Percentiles rank a stretch among this genome's conserved stretches.
These are phyloP conservation scores for Spodoptera picta DNA, from an alignment of 2,888 invertebrate species.

Conservation along the genomic window DNA sequence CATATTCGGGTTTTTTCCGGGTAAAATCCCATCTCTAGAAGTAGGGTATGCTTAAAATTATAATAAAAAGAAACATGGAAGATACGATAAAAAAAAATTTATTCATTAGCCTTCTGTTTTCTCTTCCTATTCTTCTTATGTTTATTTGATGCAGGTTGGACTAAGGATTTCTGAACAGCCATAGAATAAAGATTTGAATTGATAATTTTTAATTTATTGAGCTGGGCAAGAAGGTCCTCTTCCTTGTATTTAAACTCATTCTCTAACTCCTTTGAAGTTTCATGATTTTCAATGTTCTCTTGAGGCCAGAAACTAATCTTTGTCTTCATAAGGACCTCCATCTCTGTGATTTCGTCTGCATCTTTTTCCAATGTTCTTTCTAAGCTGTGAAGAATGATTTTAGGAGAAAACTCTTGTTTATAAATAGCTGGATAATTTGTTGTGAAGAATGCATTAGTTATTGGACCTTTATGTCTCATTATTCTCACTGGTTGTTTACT, in stretches of 20 bases:
- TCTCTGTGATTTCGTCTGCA: slow-evolving; percentile 80
- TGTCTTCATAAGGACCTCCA: slow-evolving; percentile 76
- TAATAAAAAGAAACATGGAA: slow-evolving; percentile 11
- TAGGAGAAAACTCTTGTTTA: slow-evolving; percentile 88
- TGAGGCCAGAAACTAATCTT: slow-evolving; percentile 80
- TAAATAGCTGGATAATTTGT: slow-evolving; percentile 89
- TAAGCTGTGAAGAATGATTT: slow-evolving; percentile 88
- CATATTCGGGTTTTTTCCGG: no score
- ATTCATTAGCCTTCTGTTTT: slow-evolving; percentile 49
- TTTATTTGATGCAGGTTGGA: slow-evolving; percentile 55
- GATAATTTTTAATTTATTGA: slow-evolving; percentile 86
- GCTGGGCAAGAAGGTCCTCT: slow-evolving; percentile 79
- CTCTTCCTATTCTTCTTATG: slow-evolving; percentile 69
- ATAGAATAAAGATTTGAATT: slow-evolving; percentile 90
- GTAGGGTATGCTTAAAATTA: neutral
- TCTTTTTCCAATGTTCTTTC: slow-evolving; percentile 90
- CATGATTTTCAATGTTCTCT: slow-evolving; percentile 50
- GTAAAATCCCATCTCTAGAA: no score
- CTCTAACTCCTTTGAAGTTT: slow-evolving; percentile 64
- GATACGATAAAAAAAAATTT: slow-evolving; percentile 20
- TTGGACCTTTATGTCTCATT: slow-evolving; percentile 92
- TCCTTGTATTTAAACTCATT: slow-evolving; percentile 71
- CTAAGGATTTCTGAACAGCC: slow-evolving; percentile 77
- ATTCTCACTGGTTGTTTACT: slow-evolving; percentile 92
- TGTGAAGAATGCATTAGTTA: slow-evolving; percentile 92